A percentile compares a stretch with the other conserved stretches of the same genome.
These are phyloP conservation scores for Glandiceps talaboti DNA, from an alignment of 53 echinoderm and acorn worm genomes.

Conservation along the genomic window DNA sequence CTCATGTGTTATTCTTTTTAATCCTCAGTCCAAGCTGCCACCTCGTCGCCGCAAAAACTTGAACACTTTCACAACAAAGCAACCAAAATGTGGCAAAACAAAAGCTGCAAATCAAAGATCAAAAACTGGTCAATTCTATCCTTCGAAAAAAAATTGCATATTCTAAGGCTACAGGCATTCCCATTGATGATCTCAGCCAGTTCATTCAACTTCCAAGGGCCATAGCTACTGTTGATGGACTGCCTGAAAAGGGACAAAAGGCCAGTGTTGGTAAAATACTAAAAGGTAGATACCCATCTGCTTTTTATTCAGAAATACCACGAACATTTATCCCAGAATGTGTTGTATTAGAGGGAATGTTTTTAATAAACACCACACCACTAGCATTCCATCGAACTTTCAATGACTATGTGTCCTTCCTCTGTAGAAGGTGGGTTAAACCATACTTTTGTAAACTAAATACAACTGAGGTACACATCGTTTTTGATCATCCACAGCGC, in stretches of 20 bases:
- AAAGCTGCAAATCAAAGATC: no score
- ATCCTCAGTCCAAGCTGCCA: no score
- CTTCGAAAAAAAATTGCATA: constrained; percentile 18
- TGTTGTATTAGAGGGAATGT: constrained; percentile 39
- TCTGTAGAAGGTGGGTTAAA: constrained; percentile 32
- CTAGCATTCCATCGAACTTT: constrained; percentile 20
- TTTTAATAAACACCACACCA: constrained; percentile 34
- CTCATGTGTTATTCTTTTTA: no score
- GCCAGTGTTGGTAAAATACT: constrained; percentile 2
- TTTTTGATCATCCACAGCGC: no score
- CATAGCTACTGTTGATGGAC: constrained; percentile 14
- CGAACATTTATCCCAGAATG: neutral
- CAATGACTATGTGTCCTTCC: constrained; percentile 22
- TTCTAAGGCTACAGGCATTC: constrained; percentile 5
- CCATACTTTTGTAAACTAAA: no score
- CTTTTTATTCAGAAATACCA: neutral
- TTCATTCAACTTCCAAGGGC: constrained; percentile 20
- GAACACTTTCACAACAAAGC: no score
- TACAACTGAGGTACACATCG: no score
- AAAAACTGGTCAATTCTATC: no score
- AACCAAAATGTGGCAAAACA: no score
- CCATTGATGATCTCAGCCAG: constrained; percentile 16
- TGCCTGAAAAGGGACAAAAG: constrained; percentile 21
- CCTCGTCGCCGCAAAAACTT: no score
- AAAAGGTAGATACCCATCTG: constrained; percentile 7